phyloP scores from a whole-genome alignment of 2,113 vertebrate species.

The Misgurnus anguillicaudatus region DNA sequence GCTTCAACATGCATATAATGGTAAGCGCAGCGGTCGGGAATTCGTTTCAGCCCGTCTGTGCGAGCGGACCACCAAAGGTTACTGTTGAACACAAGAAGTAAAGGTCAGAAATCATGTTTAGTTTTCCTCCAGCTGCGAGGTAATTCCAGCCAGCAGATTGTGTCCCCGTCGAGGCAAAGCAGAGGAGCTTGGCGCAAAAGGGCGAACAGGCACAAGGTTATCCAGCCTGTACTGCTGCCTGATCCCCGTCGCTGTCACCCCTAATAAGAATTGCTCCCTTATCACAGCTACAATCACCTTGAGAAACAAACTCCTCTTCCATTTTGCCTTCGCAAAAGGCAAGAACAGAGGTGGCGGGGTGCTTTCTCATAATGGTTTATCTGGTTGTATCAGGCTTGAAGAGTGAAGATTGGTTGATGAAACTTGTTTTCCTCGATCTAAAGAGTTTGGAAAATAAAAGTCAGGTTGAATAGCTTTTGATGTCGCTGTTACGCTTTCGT shows the following conservation, averaged over 20 bases:
- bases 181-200: slow-evolving; percentile 58
- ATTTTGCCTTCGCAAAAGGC: slow-evolving; percentile 29
- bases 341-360: background rate
- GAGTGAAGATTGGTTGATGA: slow-evolving; percentile 18
- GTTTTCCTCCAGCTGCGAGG: slow-evolving; percentile 73
- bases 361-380: slow-evolving; percentile 34
- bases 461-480: slow-evolving; percentile 15
- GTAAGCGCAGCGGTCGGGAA: slow-evolving; percentile 39
- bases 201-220: slow-evolving; percentile 69
- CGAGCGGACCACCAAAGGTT: slow-evolving; percentile 73
- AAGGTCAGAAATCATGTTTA: slow-evolving; percentile 82
- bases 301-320: slow-evolving; percentile 75
- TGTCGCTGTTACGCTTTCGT: background rate
- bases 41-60: slow-evolving; percentile 54
- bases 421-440: slow-evolving; percentile 28
- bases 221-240: slow-evolving; percentile 71
- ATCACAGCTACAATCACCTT: slow-evolving; percentile 78
- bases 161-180: slow-evolving; percentile 65
- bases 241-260: slow-evolving; percentile 74
- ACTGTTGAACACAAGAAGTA: slow-evolving; percentile 78
- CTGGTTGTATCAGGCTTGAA: slow-evolving; percentile 12
- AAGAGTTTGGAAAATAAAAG: slow-evolving; percentile 13
- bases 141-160: slow-evolving; percentile 77
- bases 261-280: slow-evolving; percentile 76
- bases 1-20: slow-evolving; percentile 34